Percentiles rank a stretch among this genome's conserved stretches.
phyloP scores from a whole-genome alignment of 2,113 vertebrate species.

The Aspiorhynchus laticeps region DNA sequence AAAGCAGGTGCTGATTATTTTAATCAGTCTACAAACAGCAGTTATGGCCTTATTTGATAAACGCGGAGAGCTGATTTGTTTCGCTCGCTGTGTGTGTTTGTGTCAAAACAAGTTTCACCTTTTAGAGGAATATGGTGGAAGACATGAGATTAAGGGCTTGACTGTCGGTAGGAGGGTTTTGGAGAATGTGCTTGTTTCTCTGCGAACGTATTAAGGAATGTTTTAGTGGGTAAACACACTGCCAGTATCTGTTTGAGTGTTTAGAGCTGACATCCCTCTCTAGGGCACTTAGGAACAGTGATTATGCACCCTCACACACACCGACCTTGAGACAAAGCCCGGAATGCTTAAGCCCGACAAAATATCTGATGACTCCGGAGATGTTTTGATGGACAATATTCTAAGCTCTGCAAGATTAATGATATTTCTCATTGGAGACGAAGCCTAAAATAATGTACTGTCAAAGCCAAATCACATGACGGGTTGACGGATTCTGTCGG shows the following conservation, averaged over 20 bases:
- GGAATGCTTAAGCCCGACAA: slow-evolving; percentile 4
- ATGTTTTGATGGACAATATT: slow-evolving; percentile 33
- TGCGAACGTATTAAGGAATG: slow-evolving; percentile 30
- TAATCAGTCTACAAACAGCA: slow-evolving; percentile 41
- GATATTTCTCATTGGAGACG: slow-evolving; percentile 14
- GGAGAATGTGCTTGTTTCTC: slow-evolving; percentile 19
- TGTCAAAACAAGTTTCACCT: slow-evolving; percentile 26
- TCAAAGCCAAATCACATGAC: not conserved
- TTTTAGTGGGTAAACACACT: slow-evolving; percentile 54
- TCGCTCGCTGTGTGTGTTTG: not conserved
- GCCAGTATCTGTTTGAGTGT: slow-evolving; percentile 52
- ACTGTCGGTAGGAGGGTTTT: slow-evolving; percentile 15
- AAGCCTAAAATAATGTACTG: slow-evolving; percentile 18
- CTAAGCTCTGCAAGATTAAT: not conserved
- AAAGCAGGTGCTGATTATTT: slow-evolving; percentile 37
- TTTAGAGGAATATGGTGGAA: slow-evolving; percentile 9
- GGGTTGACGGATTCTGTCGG: not conserved
- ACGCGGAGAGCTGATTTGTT: slow-evolving; percentile 20
- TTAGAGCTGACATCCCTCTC: slow-evolving; percentile 55
- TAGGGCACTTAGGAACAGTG: slow-evolving; percentile 35
- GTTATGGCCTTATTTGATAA: slow-evolving; percentile 34
- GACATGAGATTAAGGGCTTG: slow-evolving; percentile 33
- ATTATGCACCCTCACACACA: slow-evolving; percentile 47
- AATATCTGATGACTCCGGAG: slow-evolving; percentile 39
- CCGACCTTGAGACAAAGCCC: slow-evolving; percentile 54